phyloP scores from a whole-genome alignment of 2,113 vertebrate genomes.

The Epinephelus lanceolatus region DNA sequence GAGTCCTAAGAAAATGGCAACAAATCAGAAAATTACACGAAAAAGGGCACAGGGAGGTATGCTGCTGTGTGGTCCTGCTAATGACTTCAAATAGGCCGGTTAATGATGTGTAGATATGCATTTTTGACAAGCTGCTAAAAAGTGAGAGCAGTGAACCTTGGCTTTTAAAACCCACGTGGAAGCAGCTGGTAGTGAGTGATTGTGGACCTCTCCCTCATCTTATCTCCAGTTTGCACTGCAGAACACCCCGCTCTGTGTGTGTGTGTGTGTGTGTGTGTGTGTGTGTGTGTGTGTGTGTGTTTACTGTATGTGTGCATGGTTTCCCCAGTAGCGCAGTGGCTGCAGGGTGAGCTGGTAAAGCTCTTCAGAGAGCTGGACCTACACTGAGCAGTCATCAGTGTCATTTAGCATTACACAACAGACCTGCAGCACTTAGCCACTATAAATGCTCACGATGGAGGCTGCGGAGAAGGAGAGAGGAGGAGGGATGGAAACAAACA shows the following conservation, averaged over 20 bases:
- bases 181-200: slow-evolving; percentile 63
- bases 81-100: slow-evolving; percentile 38
- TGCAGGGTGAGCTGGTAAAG: slow-evolving; percentile 33
- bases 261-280: slow-evolving; percentile 3
- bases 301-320: slow-evolving; percentile 2
- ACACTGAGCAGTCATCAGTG: slow-evolving; percentile 45
- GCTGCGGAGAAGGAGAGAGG: slow-evolving; percentile 15
- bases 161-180: slow-evolving; percentile 19
- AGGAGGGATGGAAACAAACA: not conserved
- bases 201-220: slow-evolving; percentile 57
- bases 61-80: slow-evolving; percentile 26
- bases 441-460: slow-evolving; percentile 34
- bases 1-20: slow-evolving; percentile 36
- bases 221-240: slow-evolving; percentile 59
- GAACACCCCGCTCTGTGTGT: slow-evolving; percentile 3
- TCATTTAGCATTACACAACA: slow-evolving; percentile 59
- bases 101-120: slow-evolving; percentile 34
- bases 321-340: slow-evolving; percentile 19
- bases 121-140: slow-evolving; percentile 43
- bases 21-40: slow-evolving; percentile 35
- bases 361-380: slow-evolving; percentile 39
- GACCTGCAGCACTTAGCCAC: slow-evolving; percentile 47
- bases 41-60: slow-evolving; percentile 1
- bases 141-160: slow-evolving; percentile 5
- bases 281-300: slow-evolving; percentile 14